These are phyloP conservation scores for Spea hammondii DNA, from an alignment of 2,797 vertebrate species.

Conservation along the genomic window DNA sequence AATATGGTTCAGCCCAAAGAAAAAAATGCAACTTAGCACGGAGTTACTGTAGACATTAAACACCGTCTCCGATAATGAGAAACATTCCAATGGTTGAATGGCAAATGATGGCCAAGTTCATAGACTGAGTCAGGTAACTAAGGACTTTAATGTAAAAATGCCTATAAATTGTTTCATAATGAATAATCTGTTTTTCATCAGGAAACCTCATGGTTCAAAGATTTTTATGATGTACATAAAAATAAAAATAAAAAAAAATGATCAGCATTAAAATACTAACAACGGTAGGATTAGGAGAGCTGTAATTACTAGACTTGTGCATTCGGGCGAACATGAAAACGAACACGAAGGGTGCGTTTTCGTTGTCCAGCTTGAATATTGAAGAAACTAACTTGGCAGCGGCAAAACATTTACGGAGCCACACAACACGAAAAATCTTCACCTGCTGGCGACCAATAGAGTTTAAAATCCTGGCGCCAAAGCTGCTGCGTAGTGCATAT, in stretches of 20 bases:
- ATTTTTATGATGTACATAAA: background rate
- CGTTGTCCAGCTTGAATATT: too few relatives aligned
- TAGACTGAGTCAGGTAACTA: constrained; percentile 10
- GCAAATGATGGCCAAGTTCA: background rate
- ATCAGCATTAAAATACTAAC: too few relatives aligned
- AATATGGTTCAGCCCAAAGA: constrained; percentile 46
- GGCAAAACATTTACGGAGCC: too few relatives aligned
- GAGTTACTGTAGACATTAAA: constrained; percentile 22
- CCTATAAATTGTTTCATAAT: constrained; percentile 19
- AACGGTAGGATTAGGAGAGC: too few relatives aligned
- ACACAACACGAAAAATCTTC: too few relatives aligned
- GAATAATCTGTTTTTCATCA: background rate
- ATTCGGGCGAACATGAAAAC: too few relatives aligned
- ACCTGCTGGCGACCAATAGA: too few relatives aligned
- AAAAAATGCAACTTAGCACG: constrained; percentile 9
- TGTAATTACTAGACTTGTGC: too few relatives aligned
- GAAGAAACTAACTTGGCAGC: too few relatives aligned
- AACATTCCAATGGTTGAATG: constrained; percentile 8
- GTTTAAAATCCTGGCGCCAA: too few relatives aligned
- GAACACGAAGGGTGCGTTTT: too few relatives aligned
- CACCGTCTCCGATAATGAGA: background rate
- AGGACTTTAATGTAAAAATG: background rate
- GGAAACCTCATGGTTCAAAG: background rate
- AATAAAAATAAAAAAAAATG: background rate
- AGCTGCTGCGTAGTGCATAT: too few relatives aligned